Conservation (phyloP, 2,113 vertebrate species). For the Elephantulus edwardii region DNA sequence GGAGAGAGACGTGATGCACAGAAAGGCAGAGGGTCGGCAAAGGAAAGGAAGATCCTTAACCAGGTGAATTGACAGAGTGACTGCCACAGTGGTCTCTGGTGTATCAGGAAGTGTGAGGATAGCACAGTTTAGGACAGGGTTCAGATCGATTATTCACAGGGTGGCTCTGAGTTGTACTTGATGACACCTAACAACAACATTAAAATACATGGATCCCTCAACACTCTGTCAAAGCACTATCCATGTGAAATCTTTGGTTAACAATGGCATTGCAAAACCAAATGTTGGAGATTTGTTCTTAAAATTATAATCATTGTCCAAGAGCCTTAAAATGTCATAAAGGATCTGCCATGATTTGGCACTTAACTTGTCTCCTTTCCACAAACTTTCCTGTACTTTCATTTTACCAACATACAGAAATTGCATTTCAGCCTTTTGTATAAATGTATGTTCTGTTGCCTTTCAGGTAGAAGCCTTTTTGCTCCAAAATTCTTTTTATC, state of each 20-base stretch:
- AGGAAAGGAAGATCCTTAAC: too few relatives aligned
- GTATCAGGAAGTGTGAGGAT: too few relatives aligned
- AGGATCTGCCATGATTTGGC: fast-evolving
- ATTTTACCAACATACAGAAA: background rate
- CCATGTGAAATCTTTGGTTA: background rate
- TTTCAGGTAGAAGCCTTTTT: background rate
- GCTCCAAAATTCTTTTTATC: background rate
- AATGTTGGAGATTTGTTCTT: background rate
- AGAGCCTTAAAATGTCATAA: background rate
- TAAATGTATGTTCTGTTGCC: background rate
- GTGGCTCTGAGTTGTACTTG: too few relatives aligned
- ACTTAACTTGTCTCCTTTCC: background rate
- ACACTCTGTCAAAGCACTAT: background rate
- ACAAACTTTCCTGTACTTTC: too few relatives aligned
- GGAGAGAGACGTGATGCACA: too few relatives aligned
- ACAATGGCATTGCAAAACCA: background rate
- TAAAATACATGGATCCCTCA: background rate
- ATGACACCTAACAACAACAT: too few relatives aligned
- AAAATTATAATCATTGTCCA: background rate
- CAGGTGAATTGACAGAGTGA: too few relatives aligned
- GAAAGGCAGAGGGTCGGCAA: too few relatives aligned
- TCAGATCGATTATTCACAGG: too few relatives aligned
- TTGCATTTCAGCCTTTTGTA: background rate
- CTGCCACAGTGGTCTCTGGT: too few relatives aligned
- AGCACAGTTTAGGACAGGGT: too few relatives aligned